Evolutionary conservation across 2,113 vertebrate species (phyloP), one percentile per base, ranked within the genome.

Genomic region (Gobio gobio): DNA sequence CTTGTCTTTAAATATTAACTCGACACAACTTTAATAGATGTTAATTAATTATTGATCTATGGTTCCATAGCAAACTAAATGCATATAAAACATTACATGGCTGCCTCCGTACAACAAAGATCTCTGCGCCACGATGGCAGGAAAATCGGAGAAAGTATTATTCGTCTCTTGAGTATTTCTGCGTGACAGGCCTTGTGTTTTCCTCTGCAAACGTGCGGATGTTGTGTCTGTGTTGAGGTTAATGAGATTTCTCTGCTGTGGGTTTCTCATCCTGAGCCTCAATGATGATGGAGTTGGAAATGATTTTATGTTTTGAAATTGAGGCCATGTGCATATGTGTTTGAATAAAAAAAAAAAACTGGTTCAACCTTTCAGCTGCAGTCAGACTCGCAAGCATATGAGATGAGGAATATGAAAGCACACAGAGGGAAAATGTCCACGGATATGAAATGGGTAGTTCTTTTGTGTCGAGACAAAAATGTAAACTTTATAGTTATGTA

Each of bases 171-270:
- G 20, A 83, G 64, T 33, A 59, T 54, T 70, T 45, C 54, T 68
- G n/a, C 36, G 5, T 33, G 49, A 29, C 45, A 14, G 36, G 40
- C 20, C 14, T 18, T 24, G 49, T 85, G 63, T 66, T 54, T 72
- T 68, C 20, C 77, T 76, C 18, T 16, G 72, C 14, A 59, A 73
- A 66, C 5, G 22, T 68, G 33, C n/a, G 51, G 72, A 82, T 84
- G 16, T 66, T 87, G 40, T 61, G n/a, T n/a, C n/a, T n/a, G n/a
- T n/a, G n/a, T n/a, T n/a, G n/a, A n/a, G 85, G 73, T 88, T 88
- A 86, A 88, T 88, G 75, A 76, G 85, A 61, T 86, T 84, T 83
- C 64, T 49, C 56, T 83, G 84, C 76, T 77, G 24, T 76, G n/a
- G 5, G 16, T 73, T 82, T 75, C 61, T 63, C 63, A 64, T 58